Percentiles rank a stretch among this genome's conserved stretches.
phyloP scores from a whole-genome alignment of 2,113 vertebrate genomes.

The Monopterus albus region DNA sequence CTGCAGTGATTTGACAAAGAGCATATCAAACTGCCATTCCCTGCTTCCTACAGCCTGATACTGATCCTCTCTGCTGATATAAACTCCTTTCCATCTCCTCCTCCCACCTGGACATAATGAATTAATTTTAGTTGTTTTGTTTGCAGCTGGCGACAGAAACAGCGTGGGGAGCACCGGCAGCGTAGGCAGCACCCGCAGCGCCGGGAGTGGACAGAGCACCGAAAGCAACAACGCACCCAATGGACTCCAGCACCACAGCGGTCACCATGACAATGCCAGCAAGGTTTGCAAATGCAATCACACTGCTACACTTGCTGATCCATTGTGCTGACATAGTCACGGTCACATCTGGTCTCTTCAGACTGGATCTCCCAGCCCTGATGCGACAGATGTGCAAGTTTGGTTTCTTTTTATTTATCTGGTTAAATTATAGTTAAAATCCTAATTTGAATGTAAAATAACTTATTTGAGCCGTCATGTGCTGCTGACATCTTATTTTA shows the following conservation, averaged over 20 bases:
- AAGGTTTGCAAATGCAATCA: conserved; percentile 47
- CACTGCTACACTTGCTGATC: too few relatives aligned
- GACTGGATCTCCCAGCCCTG: too few relatives aligned
- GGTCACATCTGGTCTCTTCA: too few relatives aligned
- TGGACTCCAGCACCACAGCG: conserved; percentile 45
- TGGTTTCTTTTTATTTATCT: too few relatives aligned
- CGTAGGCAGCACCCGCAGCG: conserved; percentile 93
- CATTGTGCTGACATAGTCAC: too few relatives aligned
- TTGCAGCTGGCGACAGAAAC: conserved; percentile 91
- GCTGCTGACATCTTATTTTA: too few relatives aligned
- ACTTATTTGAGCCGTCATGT: too few relatives aligned
- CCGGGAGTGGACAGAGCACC: conserved; percentile 94
- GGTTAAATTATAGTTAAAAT: too few relatives aligned
- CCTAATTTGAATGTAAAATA: too few relatives aligned
- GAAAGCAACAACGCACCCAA: conserved; percentile 86
- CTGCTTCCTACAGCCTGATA: conserved; percentile 6
- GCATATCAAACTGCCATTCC: too few relatives aligned
- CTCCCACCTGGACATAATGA: neutral
- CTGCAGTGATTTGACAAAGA: neutral
- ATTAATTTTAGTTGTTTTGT: neutral
- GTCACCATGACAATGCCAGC: conserved; percentile 58
- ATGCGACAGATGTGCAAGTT: too few relatives aligned
- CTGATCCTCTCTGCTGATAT: neutral
- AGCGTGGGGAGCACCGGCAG: conserved; percentile 94
- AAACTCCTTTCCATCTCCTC: neutral